phyloP scores from a whole-genome alignment of 2,797 vertebrate species.

The Typhlichthys eigenmanni region DNA sequence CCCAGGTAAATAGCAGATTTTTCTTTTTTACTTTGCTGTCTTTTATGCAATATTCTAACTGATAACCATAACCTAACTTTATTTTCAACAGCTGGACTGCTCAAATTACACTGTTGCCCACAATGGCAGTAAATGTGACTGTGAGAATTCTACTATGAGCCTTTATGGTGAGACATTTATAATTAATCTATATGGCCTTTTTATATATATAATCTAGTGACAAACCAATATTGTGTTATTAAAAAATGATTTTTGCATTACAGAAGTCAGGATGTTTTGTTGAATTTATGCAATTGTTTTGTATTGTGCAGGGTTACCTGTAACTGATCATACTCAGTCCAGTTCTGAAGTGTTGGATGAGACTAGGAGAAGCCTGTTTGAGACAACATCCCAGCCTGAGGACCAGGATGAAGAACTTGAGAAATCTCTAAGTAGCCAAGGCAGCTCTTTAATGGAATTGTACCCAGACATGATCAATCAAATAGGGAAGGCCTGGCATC shows the following conservation, averaged over 20 bases:
- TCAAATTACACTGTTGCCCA: not conserved
- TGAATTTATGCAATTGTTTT: not conserved
- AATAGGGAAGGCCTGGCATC: slow-evolving; percentile 54
- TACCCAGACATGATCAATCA: slow-evolving; percentile 75
- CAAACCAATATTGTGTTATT: no score
- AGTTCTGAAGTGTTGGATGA: slow-evolving; percentile 28
- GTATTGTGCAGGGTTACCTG: slow-evolving; percentile 20
- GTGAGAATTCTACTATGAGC: not conserved
- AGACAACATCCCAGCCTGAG: slow-evolving; percentile 48
- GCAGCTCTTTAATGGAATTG: slow-evolving; percentile 61
- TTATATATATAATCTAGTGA: no score
- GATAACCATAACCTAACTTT: slow-evolving; percentile 3
- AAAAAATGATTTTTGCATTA: no score
- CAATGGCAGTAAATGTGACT: slow-evolving; percentile 9
- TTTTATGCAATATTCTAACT: not conserved
- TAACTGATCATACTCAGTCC: slow-evolving; percentile 16
- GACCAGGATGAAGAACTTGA: slow-evolving; percentile 71
- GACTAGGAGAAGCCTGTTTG: slow-evolving; percentile 26
- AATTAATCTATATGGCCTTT: no score
- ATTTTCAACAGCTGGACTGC: slow-evolving; percentile 41
- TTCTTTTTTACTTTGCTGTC: not conserved
- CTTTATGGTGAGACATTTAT: slow-evolving; percentile 34
- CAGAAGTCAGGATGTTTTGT: no score
- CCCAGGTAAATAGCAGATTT: slow-evolving; percentile 29
- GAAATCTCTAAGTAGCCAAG: slow-evolving; percentile 61